Evolutionary conservation across 2,797 vertebrate genomes (phyloP), one percentile per base, ranked within the genome.

Genomic region (Lithobates sylvaticus): DNA sequence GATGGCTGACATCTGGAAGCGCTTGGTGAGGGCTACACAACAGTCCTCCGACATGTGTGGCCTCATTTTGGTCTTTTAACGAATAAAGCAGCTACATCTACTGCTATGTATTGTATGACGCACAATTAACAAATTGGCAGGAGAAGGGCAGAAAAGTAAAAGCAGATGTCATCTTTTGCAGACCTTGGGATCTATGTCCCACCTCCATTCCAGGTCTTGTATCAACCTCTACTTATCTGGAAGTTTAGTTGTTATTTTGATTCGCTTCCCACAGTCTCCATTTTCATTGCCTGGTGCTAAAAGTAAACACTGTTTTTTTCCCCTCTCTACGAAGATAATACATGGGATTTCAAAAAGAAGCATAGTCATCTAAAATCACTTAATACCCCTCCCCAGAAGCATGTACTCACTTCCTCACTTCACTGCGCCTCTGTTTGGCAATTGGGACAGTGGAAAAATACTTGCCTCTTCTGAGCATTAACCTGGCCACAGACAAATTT

Each of bases 101-200:
- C 73, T 76, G 39, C 58, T 79, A 87, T 79, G 81, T 79, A 84
- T 84, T 84, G 85, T 64, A 87, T 87, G 81, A 84, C 67, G 76
- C 85, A 87, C 85, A 87, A 87, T 87, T 87, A 78, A 76, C 76
- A 79, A 83, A 74, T 83, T 83, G 76, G 81, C 86, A 87, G 69
- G 69, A 84, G 86, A 29, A 68, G 76, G 54, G 32, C 61, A 32
- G 81, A 2, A 65, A 47, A 76, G n/a, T 70, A 23, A 73, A 80
- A 87, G 86, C 86, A 84, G 76, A 87, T 84, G 86, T 80, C 58
- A 77, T 87, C 64, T 34, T 32, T 21, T 44, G 36, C 0, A 78
- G 6, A 50, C 27, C n/a, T 47, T 44, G 68, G 23, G 61, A 83
- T 67, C 65, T 67, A 67, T 29, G 80, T 47, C 68, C 29, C 34